Percentiles rank a stretch among this genome's conserved stretches.
These are phyloP conservation scores for Macrophya annulata DNA, from an alignment of 2,888 invertebrate species.

Conservation along the genomic window DNA sequence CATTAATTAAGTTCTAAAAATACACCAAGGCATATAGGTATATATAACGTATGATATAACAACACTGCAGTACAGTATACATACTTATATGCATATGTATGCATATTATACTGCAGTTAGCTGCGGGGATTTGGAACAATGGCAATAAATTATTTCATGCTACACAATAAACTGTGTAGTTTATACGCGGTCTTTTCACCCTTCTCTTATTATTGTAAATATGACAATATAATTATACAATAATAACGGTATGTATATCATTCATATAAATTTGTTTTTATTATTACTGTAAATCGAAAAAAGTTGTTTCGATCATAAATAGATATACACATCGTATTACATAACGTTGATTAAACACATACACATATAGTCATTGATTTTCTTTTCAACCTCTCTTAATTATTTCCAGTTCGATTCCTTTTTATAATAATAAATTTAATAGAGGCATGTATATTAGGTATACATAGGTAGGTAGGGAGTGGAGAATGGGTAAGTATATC, in stretches of 20 bases:
- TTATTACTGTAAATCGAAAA: not conserved
- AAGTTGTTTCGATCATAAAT: not conserved
- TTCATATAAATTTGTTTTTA: not conserved
- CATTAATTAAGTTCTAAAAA: not conserved
- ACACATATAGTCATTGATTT: constrained; percentile 21
- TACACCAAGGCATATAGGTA: not conserved
- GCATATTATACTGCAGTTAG: constrained; percentile 3
- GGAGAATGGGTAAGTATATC: not conserved
- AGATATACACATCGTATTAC: not conserved
- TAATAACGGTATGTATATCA: not conserved
- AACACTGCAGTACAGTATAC: not conserved
- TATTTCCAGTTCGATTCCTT: not conserved
- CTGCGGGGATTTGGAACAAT: not conserved
- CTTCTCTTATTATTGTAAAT: not conserved
- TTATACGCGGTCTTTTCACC: not conserved
- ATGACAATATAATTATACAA: not conserved
- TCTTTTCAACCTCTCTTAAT: not conserved
- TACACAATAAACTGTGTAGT: not conserved
- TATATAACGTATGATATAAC: constrained; percentile 10
- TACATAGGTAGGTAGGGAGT: not conserved
- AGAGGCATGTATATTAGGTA: not conserved
- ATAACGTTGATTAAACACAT: not conserved
- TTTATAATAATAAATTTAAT: constrained; percentile 9
- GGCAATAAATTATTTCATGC: constrained; percentile 12
- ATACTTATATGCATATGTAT: not conserved